Percentiles rank a stretch among this genome's conserved stretches.
phyloP scores from a whole-genome alignment of 2,888 invertebrate species.

The Lucinisca nassula region DNA sequence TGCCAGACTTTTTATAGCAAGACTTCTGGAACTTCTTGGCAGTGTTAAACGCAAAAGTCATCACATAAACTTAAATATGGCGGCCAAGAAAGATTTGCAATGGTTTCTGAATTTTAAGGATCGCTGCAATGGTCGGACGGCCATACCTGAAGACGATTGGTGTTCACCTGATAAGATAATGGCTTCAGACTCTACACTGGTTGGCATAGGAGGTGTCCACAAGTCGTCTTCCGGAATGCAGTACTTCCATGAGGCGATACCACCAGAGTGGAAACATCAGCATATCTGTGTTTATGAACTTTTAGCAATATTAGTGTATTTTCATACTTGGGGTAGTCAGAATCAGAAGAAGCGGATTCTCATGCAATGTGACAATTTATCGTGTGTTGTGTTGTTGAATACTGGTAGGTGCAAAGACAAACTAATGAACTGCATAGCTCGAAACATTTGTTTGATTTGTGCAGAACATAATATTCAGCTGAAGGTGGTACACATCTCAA shows the following conservation, averaged over 20 bases:
- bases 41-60: slow-evolving; percentile 10
- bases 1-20: slow-evolving; percentile 1
- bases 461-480: background rate
- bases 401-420: background rate
- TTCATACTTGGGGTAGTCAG: background rate
- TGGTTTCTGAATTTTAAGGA: slow-evolving; percentile 19
- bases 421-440: background rate
- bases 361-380: slow-evolving; percentile 3
- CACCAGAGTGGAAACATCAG: background rate
- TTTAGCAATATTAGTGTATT: background rate
- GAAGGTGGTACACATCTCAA: background rate
- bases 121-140: background rate
- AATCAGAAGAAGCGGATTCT: background rate
- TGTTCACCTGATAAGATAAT: background rate
- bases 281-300: background rate
- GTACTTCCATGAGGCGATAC: background rate
- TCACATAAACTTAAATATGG: slow-evolving; percentile 13
- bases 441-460: background rate
- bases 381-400: background rate
- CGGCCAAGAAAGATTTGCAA: background rate
- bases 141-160: slow-evolving; percentile 11
- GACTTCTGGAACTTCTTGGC: background rate
- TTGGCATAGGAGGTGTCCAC: background rate
- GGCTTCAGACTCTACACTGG: background rate
- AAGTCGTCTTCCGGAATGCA: background rate